These are phyloP conservation scores for Erynnis tages DNA, from an alignment of 2,888 invertebrate genomes.

Conservation along the genomic window DNA sequence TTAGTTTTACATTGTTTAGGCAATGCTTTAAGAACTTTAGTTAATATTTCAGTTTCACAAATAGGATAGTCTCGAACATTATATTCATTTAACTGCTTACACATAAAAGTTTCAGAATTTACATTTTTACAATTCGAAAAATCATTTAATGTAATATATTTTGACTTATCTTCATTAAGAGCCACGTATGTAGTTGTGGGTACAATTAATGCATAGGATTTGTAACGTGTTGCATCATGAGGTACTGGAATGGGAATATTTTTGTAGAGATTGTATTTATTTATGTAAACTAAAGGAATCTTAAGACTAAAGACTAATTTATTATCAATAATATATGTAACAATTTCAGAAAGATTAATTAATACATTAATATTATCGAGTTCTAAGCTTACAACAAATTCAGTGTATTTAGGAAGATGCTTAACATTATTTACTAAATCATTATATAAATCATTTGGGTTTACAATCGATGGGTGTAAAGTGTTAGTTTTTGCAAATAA, in stretches of 20 bases:
- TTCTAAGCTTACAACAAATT: conserved; percentile 8
- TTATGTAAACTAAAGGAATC: conserved; percentile 4
- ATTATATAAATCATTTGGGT: neutral
- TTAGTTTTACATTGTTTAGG: conserved; percentile 10
- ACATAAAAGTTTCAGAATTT: neutral
- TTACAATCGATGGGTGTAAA: conserved; percentile 5
- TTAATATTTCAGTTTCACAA: conserved; percentile 11
- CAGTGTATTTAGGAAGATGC: neutral
- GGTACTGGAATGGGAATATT: conserved; percentile 4
- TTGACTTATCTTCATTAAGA: neutral
- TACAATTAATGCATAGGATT: conserved; percentile 2
- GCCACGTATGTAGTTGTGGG: neutral
- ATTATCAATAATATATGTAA: neutral
- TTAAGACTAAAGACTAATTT: conserved; percentile 8
- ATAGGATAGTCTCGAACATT: neutral
- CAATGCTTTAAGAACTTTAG: neutral
- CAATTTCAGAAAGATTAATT: conserved; percentile 1
- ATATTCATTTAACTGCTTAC: neutral
- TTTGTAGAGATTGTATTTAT: conserved; percentile 2
- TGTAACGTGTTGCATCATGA: neutral
- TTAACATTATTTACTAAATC: conserved; percentile 7
- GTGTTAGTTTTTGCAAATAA: conserved; percentile 12
- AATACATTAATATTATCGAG: conserved; percentile 9
- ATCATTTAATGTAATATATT: neutral
- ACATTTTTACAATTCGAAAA: neutral